Evolutionary conservation across 37 sponge, comb jelly and placozoan genomes (phyloP).

Genomic region (Hormiphora californensis): DNA sequence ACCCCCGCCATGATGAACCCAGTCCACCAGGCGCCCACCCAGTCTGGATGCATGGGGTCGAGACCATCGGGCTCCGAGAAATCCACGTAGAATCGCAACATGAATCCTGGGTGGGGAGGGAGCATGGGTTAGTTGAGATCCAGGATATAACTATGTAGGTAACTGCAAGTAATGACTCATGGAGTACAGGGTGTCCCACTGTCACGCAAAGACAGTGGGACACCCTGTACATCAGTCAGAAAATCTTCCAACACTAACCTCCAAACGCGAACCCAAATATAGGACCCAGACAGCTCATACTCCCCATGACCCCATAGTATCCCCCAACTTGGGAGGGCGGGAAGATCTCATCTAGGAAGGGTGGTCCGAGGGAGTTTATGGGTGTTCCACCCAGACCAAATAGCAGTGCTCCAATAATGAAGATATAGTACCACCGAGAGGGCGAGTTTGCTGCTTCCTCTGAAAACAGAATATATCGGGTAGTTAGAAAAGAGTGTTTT

Average conservation of each 20-base stretch:
- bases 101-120: too few species aligned
- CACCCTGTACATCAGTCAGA: too few species aligned
- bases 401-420: slow-evolving; percentile 8
- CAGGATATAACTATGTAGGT: too few species aligned
- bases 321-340: background rate
- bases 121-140: too few species aligned
- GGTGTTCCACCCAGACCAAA: slow-evolving; percentile 33
- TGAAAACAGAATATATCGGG: too few species aligned
- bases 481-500: too few species aligned
- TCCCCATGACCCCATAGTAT: slow-evolving; percentile 23
- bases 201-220: too few species aligned
- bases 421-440: slow-evolving; percentile 20
- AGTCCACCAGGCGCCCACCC: slow-evolving; percentile 41
- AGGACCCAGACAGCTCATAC: slow-evolving; percentile 14
- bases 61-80: slow-evolving; percentile 5
- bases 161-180: too few species aligned
- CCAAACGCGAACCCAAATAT: slow-evolving; percentile 32
- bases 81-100: slow-evolving; percentile 30
- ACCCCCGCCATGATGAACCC: slow-evolving; percentile 16
- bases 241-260: background rate
- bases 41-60: background rate
- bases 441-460: background rate
- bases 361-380: slow-evolving; percentile 16
- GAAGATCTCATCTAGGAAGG: slow-evolving; percentile 26
- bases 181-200: too few species aligned